These are phyloP conservation scores for Bubo bubo DNA, from an alignment of 2,113 vertebrate genomes.

Conservation along the genomic window DNA sequence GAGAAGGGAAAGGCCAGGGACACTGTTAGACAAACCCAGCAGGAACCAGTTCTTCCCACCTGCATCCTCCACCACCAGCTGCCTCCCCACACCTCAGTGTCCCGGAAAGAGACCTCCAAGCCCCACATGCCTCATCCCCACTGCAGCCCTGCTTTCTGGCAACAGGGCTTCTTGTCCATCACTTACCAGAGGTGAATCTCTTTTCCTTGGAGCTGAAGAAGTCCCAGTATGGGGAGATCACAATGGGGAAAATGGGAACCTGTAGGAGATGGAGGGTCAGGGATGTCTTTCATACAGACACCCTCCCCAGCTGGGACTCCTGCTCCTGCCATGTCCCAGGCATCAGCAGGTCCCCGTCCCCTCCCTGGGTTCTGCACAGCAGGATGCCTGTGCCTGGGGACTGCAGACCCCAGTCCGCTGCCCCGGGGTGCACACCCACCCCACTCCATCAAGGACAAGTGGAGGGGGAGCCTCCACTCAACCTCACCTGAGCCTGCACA, in stretches of 20 bases:
- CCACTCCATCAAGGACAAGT: neutral
- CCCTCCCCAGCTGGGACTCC: neutral
- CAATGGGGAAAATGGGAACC: conserved; percentile 80
- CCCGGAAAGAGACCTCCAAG: neutral
- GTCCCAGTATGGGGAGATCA: conserved; percentile 77
- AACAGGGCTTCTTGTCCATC: neutral
- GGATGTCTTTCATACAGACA: neutral
- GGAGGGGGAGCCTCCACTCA: neutral
- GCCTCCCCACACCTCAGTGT: neutral
- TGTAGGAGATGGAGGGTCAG: neutral
- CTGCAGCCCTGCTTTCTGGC: neutral
- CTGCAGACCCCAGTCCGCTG: neutral
- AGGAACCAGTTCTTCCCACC: neutral
- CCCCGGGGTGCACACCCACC: neutral
- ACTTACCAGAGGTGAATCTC: conserved; percentile 75
- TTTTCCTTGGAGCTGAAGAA: conserved; percentile 80
- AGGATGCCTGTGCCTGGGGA: neutral
- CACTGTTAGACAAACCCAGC: neutral
- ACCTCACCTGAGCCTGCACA: conserved; percentile 78
- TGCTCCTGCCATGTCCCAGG: neutral
- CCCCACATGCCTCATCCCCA: neutral
- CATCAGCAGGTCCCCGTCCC: neutral
- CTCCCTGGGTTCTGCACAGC: neutral
- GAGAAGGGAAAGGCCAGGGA: neutral
- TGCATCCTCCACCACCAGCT: neutral